Base-by-base conservation (phyloP, 1,140 invertebrate genomes). In the Dufourea novaeangliae region DNA sequence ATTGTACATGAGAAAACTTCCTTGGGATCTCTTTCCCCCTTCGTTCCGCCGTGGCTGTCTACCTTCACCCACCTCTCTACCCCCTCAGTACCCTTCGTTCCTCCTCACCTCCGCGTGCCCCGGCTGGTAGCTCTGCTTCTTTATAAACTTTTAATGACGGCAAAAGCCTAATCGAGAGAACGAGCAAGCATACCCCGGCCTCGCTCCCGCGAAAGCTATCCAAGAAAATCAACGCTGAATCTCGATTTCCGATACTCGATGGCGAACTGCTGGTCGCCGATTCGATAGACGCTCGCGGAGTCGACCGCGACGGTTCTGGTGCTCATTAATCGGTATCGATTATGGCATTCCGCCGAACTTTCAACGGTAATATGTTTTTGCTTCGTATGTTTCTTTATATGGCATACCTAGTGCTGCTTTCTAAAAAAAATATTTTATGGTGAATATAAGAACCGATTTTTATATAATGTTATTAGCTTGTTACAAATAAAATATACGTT, bases 111-210 rank as follows among this genome's bases (percentile, higher is more conserved):
- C 71, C 44, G 69, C 77, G 76, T 69, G 50, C 77, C 77, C 79
- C 80, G 84, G 76, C 85, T 82, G 83, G 82, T 86, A 90, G 83
- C 85, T 90, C 79, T 84, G 86, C 90, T 92, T 92, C 90, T 92
- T 92, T 92, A 92, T 92, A 92, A 92, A 92, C 91, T 92, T 92
- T 92, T 92, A 92, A 92, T 92, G 92, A 92, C 90, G 90, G 90
- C 87, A 88, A 91, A n/a, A 92, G 89, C 91, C 90, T 92, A 92
- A 93, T 92, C 91, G 91, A 89, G 84, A 89, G 83, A 91, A 87
- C 84, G 86, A 83, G 72, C 79, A 62, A 76, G 67, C 70, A 72
- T 66, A 41, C 59, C 71, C 50, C 37, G 46, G 52, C 44, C 67
- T 75, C 37, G 67, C 64, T n/a, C 63, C 39, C 46, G 64, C 56